Base-by-base conservation (phyloP, 2,888 invertebrate species). In the Epicampocera succincta region DNA sequence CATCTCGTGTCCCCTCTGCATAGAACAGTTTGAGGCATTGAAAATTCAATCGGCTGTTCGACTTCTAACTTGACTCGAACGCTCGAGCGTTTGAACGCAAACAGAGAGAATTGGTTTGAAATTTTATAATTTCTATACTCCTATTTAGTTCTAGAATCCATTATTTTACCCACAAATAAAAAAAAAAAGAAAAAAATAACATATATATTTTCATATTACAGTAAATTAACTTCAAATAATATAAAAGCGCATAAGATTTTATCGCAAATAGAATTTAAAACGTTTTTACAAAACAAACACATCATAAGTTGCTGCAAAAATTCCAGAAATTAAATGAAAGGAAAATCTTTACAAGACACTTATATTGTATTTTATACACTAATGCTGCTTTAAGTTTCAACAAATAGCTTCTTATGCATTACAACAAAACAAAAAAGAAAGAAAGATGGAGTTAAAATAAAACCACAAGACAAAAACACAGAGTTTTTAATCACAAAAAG, bases 271-370 rank as follows among this genome's bases (percentile, higher is more conserved):
- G 15, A 52, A 19, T 2, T 13, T 40, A 65, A 33, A 71, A 71
- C 29, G 21, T 66, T 46, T 50, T 38, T 2, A 52, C 46, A 44
- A 61, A 63, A 80, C 65, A 78, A 74, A 82, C 82, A 82, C 82
- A 71, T 82, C 82, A 82, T 82, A 74, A 78, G 56, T 60, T 78
- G 82, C 82, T 82, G 82, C 82, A 82, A 61, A 68, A 61, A 58
- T 54, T 13, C 21, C 19, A 71, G 33, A 52, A 72, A 40, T 40
- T 12, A 33, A 29, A 73, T 19, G 8, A 21, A 9, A 60, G 13
- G 54, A 73, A 17, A 50, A 25, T 25, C 2, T 25, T 38, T 40
- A 0, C 48, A 12, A 50, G 40, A 44, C 21, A 44, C 9, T 33
- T 33, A 33, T 33, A 33, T 9, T 46, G 42, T 38, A 38, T 25